phyloP scores from a whole-genome alignment of 2,797 vertebrate species.

The Notolepis coatsorum region DNA sequence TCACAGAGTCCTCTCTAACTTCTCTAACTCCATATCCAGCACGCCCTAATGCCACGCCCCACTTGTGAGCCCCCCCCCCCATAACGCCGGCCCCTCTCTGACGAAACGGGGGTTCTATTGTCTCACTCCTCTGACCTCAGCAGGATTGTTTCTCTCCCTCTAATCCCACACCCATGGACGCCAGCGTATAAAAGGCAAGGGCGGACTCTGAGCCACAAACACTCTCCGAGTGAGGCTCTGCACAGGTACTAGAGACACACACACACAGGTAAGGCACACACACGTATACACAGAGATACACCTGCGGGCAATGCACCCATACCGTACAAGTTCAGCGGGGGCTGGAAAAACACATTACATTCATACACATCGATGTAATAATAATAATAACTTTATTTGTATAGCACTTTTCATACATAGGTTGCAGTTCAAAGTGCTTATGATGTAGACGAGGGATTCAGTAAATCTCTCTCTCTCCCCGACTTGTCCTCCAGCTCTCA shows the following conservation, averaged over 20 bases:
- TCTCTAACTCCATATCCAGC: background rate
- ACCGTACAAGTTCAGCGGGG: background rate
- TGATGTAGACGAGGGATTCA: background rate
- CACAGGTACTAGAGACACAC: conserved; percentile 70
- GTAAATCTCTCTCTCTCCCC: background rate
- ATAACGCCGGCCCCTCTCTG: conserved; percentile 67
- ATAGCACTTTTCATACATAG: too few species aligned
- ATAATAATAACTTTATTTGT: too few species aligned
- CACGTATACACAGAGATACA: conserved; percentile 8
- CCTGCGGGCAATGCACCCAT: conserved; percentile 6
- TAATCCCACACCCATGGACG: conserved; percentile 80
- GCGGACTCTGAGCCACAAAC: conserved; percentile 65
- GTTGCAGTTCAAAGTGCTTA: too few species aligned
- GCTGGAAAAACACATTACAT: background rate
- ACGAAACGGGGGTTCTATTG: conserved; percentile 83
- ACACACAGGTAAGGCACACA: conserved; percentile 76
- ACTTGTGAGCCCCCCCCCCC: background rate
- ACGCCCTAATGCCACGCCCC: background rate
- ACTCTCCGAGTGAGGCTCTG: conserved; percentile 77
- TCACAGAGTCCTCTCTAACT: background rate
- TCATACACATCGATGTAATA: too few species aligned
- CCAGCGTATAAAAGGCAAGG: conserved; percentile 83
- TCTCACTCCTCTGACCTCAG: conserved; percentile 76
- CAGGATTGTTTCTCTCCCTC: conserved; percentile 75
- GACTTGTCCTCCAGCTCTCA: background rate